A percentile compares a stretch with the other conserved stretches of the same genome.
phyloP scores from a whole-genome alignment of 2,888 invertebrate genomes.

The Nemotelus pantherinus region DNA sequence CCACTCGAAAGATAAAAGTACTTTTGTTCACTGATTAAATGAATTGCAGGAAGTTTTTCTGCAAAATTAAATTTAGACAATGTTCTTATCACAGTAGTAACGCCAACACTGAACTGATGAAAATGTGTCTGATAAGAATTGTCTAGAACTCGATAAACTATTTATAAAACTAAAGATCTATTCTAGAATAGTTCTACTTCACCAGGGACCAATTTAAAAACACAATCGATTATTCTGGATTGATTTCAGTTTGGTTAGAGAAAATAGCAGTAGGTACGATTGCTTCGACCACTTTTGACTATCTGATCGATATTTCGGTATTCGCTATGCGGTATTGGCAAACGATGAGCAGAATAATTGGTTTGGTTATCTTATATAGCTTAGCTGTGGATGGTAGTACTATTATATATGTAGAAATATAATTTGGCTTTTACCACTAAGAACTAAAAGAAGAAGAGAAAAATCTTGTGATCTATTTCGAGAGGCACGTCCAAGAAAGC shows the following conservation, averaged over 20 bases:
- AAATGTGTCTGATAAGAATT: neutral
- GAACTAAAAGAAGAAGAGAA: neutral
- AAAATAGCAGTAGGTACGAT: constrained; percentile 4
- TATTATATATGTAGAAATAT: neutral
- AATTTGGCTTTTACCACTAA: neutral
- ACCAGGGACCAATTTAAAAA: neutral
- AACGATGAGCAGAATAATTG: constrained; percentile 2
- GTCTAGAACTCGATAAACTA: neutral
- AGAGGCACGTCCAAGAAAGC: neutral
- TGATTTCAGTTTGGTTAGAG: constrained; percentile 1
- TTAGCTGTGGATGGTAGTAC: neutral
- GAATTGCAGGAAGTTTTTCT: neutral
- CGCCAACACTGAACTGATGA: neutral
- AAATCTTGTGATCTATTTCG: constrained; percentile 4
- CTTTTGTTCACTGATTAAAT: neutral
- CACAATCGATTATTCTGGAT: neutral
- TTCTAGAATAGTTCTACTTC: neutral
- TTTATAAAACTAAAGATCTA: constrained; percentile 29
- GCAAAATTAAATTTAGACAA: constrained; percentile 15
- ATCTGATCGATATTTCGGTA: constrained; percentile 17
- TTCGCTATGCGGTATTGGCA: constrained; percentile 9
- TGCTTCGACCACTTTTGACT: constrained; percentile 9
- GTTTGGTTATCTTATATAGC: neutral
- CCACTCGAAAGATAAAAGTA: neutral
- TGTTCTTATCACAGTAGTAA: neutral